Evolutionary conservation across 2,888 invertebrate species (phyloP), one percentile per base, ranked within the genome.

Genomic region (Diachrysia chrysitis): DNA sequence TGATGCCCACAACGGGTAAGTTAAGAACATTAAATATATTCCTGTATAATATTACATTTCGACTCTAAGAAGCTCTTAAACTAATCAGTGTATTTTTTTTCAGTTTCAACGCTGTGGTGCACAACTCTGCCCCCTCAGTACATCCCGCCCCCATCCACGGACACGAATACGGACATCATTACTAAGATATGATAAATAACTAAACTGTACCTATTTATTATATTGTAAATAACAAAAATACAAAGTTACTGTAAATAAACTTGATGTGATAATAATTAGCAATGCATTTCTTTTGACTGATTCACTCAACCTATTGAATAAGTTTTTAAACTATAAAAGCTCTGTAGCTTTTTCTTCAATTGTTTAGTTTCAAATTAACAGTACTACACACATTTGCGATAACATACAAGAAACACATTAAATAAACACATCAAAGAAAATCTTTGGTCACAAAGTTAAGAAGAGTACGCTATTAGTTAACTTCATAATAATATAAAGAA

Each of bases 101-200:
- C 88, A 94, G 94, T 74, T 95, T 95, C 90, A 94, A 95, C 89
- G 95, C 95, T 12, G 92, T 94, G 16, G 95, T 95, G 19, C 93
- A 93, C 88, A 94, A 93, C 88, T 89, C 93, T 25, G 93, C 88
- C 58, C 93, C 92, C 46, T 85, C 90, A 1, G 87, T 90, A 19
- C 94, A 94, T 73, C 89, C 89, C 37, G 90, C 90, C 46, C 90
- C 89, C 42, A 90, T 90, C 53, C 89, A 89, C 70, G 87, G 81
- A 66, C 79, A 82, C 23, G 79, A 53, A 51, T 86, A 92, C 85
- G 42, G 42, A n/a, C 87, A 92, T 70, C 89, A 90, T 72, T 89
- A 90, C 79, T 90, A 73, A 88, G 59, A 42, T 21, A 54, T 51
- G 16, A 35, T 37, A 51, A 35, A 35, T 58, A 25, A 64, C 16